Conservation (phyloP, 1,140 invertebrate genomes). For the Lamellibrachia luymesi region DNA sequence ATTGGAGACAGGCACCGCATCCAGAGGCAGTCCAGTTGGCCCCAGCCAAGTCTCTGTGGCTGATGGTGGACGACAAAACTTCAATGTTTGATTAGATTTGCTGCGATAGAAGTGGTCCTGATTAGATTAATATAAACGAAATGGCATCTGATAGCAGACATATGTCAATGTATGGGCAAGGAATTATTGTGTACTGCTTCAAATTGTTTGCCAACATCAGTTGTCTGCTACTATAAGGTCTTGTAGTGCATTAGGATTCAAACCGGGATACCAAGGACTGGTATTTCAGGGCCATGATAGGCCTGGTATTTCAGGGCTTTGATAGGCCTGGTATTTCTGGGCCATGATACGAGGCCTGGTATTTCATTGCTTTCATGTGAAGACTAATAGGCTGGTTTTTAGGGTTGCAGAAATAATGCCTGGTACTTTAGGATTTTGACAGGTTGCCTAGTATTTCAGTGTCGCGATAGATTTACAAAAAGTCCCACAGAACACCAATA, state of each 20-base stretch:
- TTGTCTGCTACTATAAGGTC: not conserved
- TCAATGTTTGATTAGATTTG: conserved; percentile 5
- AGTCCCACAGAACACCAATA: not conserved
- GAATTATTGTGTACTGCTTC: not conserved
- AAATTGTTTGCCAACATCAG: not conserved
- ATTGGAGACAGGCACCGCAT: not conserved
- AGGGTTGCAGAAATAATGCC: too few relatives aligned
- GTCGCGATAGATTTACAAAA: not conserved
- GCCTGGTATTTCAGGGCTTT: not conserved
- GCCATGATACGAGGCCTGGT: too few relatives aligned
- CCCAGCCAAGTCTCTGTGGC: not conserved
- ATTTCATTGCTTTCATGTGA: too few relatives aligned
- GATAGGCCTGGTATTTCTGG: not conserved
- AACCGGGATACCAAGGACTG: not conserved
- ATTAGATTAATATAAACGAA: not conserved
- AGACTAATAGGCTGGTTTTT: too few relatives aligned
- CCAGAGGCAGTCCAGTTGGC: not conserved
- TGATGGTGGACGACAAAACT: not conserved
- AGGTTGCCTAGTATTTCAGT: too few relatives aligned
- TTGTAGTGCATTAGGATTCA: not conserved
- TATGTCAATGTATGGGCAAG: not conserved
- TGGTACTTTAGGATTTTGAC: too few relatives aligned
- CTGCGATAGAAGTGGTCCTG: not conserved
- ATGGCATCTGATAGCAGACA: not conserved
- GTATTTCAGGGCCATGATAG: not conserved